Base-by-base conservation (phyloP, 1,140 invertebrate genomes). In the Eriosoma lanigerum region DNA sequence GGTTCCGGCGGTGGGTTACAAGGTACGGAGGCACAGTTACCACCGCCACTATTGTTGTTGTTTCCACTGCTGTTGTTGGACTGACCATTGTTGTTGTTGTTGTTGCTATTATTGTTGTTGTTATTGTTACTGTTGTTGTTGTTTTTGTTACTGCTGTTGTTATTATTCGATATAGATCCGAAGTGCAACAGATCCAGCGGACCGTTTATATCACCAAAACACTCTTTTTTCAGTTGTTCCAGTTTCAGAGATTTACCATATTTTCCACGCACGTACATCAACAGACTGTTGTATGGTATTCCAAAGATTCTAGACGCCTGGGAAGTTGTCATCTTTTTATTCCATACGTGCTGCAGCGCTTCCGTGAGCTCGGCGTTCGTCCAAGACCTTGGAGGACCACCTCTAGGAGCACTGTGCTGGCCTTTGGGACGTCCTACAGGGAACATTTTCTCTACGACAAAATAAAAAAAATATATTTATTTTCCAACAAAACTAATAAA, bases 261-360 rank as follows among this genome's bases (percentile, higher is more conserved):
- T 84, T 96, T 96, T 19, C 94, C 94, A n/a, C 94, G 87, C 9
- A 96, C 94, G 86, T 96, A 96, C 94, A 95, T 95, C 19, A 96
- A 87, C 1, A 96, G 86, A 26, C 93, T 94, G 86, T 96, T 96
- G 89, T 96, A 96, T 1, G 94, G 94, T 70, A 96, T 96, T 9
- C 94, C 94, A 85, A 94, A 96, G 83, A 95, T 93, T 60, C 94
- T 87, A 19, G 93, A 94, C 1, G 94, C 94, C 86, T 96, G 94
- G 82, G 93, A 95, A 1, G 94, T 96, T n/a, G 94, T 96, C 93
- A 96, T 95, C 84, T 94, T 95, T 84, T 95, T 95, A 85, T 95
- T 95, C 94, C 94, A 96, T 1, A 96, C 94, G 85, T 95, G 93
- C 83, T 94, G 93, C 19, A 96, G 87, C 0, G 94, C 94, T 86